Evolutionary conservation across 2,888 invertebrate species (phyloP), one percentile per base, ranked within the genome.

Genomic region (Argyresthia goedartella): DNA sequence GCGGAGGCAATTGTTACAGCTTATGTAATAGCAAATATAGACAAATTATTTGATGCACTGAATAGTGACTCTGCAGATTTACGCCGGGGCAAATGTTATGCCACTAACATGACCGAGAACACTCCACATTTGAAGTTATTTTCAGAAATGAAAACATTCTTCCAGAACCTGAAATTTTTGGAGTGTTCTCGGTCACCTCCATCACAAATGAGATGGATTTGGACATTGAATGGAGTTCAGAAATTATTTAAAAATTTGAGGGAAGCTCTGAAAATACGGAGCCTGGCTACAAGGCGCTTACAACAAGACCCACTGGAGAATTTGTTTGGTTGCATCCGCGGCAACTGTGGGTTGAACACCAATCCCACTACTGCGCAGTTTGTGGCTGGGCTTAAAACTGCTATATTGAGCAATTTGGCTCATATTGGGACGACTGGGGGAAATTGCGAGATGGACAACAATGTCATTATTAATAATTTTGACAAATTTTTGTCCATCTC

Each of bases 351-450:
- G 0, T 55, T 59, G 1, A 63, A 62, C 53, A 50, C 34, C 11
- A 64, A 63, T 36, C 63, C 60, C 8, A 63, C 58, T 41, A 44
- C 34, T 15, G 56, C 49, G 0, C 61, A 62, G 54, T 63, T 62
- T 54, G 53, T 61, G 11, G 57, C 57, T 8, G 59, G 55, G 9
- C 11, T 59, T 10, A 58, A 60, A 55, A 60, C 57, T 8, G 52
- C 58, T 7, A 53, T 59, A 1, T 42, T 57, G 7, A 56, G 47
- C 10, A 58, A 53, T 45, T 39, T 57, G 41, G 25, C 55, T 0
- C 46, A 52, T 15, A n/a, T n/a, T n/a, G 50, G 53, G 7, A 36
- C 9, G 44, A 52, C 41, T 49, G 55, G 54, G n/a, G n/a, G n/a
- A n/a, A 58, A 57, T 46, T 59, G 59, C 51, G 56, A 59, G 44